Percentiles rank a stretch among this genome's conserved stretches.
These are phyloP conservation scores for Habrosyne pyritoides DNA, from an alignment of 2,888 invertebrate genomes.

Conservation along the genomic window DNA sequence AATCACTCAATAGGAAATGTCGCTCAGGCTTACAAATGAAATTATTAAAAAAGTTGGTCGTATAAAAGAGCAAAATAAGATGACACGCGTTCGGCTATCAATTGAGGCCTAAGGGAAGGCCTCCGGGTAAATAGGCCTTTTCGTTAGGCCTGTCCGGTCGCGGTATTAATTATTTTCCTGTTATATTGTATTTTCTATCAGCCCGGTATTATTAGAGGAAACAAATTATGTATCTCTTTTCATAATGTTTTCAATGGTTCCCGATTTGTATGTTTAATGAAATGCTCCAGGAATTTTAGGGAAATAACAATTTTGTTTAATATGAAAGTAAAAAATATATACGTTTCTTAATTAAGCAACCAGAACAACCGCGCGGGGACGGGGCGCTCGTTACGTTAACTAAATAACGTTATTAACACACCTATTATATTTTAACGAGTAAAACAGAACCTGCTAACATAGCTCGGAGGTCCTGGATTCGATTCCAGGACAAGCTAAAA, in stretches of 20 bases:
- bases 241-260: neutral
- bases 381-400: too few relatives aligned
- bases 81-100: neutral
- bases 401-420: too few relatives aligned
- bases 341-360: too few relatives aligned
- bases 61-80: neutral
- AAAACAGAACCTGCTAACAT: too few relatives aligned
- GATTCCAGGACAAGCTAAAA: too few relatives aligned
- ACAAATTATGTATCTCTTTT: neutral
- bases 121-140: neutral
- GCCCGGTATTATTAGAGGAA: neutral
- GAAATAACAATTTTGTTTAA: neutral
- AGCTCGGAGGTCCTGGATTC: too few relatives aligned
- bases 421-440: too few relatives aligned
- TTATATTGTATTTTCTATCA: neutral
- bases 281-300: neutral
- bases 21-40: neutral
- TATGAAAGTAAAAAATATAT: too few relatives aligned
- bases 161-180: slow-evolving; percentile 3
- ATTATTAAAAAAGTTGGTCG: neutral
- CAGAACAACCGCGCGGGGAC: too few relatives aligned
- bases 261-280: neutral
- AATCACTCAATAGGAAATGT: neutral
- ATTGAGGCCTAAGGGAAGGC: neutral
- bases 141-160: neutral